Evolutionary conservation across 2,797 vertebrate species (phyloP), one percentile per base, ranked within the genome.

Genomic region (Oreortyx pictus): DNA sequence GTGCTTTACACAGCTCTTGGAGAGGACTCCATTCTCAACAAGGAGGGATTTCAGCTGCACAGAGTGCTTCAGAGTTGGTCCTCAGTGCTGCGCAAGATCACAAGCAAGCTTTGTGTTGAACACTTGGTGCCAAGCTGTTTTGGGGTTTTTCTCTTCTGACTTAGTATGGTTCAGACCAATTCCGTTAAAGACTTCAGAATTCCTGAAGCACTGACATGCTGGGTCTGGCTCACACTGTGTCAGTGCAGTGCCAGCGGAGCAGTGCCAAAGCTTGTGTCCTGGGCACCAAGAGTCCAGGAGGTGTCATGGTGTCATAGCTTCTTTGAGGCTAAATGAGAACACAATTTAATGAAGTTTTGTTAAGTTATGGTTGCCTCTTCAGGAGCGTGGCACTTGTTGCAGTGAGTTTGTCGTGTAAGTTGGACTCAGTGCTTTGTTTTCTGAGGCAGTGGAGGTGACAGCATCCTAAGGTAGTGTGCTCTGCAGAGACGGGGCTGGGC

Each of bases 31-130:
- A 0, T 27, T 71, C 67, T 8, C 62, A n/a, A 11, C 29, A 72
- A 50, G 46, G 54, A 20, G 66, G 12, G 47, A 6, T 50, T 59
- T 59, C 50, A 61, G 41, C n/a, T 24, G 5, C 7, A 4, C 24
- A 35, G 72, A 49, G 29, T 9, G 39, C 33, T 29, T 67, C 14
- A 19, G 61, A 14, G 23, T 25, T 43, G 67, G 6, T 59, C 37
- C 72, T n/a, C 62, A 56, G 44, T 13, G 19, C 27, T 14, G 17
- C 0, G 1, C 0, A 11, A 17, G 72, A 11, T 10, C 23, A 46
- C 24, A 22, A 23, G 73, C 20, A 49, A 11, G 60, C 41, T 17
- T 25, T 41, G 23, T 20, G 50, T 33, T 29, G 27, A 60, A 13
- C 33, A 24, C 8, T 41, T n/a, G 61, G 9, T 13, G 7, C 29